Base-by-base conservation (phyloP, 2,888 invertebrate species). In the Lacanobia wlatinum region DNA sequence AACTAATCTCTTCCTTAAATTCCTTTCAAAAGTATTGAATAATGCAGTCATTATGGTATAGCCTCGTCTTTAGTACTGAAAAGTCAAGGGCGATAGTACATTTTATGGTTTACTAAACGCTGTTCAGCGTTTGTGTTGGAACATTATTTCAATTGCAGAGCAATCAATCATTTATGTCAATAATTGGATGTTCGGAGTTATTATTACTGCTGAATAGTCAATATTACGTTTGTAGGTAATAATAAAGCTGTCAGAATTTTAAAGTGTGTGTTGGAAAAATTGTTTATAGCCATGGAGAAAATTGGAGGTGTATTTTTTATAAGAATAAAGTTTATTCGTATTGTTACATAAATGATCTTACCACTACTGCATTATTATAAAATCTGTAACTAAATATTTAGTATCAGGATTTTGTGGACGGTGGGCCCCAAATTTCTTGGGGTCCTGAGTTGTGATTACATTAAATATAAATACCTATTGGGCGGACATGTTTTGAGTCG, bases 41-140 rank as follows among this genome's bases (percentile, higher is more conserved):
- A 90, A 91, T 90, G 89, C 87, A 88, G 79, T 86, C 86, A 90
- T 92, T 90, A 91, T 88, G 80, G 79, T 69, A 55, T 85, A 90
- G 88, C 93, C 92, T 94, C 90, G 91, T 82, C 84, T 85, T 84
- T 83, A 67, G 70, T 64, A 67, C 64, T 69, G 50, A 93, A 92
- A 94, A 93, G 93, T 94, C 95, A 95, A 94, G 95, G 94, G 87
- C 84, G 83, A 40, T 83, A 78, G 84, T 88, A 78, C 79, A 83
- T 83, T 90, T 86, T 78, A 92, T 94, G 94, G 93, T 94, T 93
- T 90, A 91, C 88, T 81, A 88, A 90, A 88, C 80, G 81, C 77
- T 84, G 84, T 82, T 62, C 65, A 52, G 63, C 67, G 8, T 71
- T 81, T 65, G 73, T 77, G 71, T 76, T 76, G 70, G 79, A 82